These are phyloP conservation scores for Chaetorhynchus papuensis DNA, from an alignment of 2,113 vertebrate genomes.

Conservation along the genomic window DNA sequence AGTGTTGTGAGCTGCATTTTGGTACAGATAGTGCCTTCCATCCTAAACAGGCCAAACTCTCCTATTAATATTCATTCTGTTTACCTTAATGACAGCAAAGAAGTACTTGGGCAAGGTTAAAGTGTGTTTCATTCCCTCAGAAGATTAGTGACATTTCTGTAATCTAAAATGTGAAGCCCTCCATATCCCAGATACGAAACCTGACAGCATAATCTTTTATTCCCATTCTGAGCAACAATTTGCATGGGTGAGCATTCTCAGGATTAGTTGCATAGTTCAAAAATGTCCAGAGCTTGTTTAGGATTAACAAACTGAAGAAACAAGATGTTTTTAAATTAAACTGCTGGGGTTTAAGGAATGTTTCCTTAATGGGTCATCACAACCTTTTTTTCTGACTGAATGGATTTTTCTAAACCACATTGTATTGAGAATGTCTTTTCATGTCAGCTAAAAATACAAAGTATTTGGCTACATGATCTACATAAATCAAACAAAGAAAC, in stretches of 20 bases:
- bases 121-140: neutral
- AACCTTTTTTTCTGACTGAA: neutral
- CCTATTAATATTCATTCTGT: neutral
- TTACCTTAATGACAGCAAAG: neutral
- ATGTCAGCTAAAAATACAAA: neutral
- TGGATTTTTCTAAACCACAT: conserved; percentile 15
- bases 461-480: neutral
- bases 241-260: neutral
- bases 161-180: neutral
- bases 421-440: neutral
- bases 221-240: conserved; percentile 12
- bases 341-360: neutral
- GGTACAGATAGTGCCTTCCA: neutral
- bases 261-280: conserved; percentile 20
- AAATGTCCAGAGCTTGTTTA: conserved; percentile 15
- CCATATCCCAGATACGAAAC: neutral
- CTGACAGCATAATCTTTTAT: conserved; percentile 12
- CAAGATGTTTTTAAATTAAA: conserved; percentile 13
- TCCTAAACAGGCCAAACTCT: neutral
- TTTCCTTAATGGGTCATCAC: neutral
- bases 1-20: neutral
- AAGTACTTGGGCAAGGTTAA: neutral
- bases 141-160: neutral
- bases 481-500: neutral
- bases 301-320: conserved; percentile 41